Evolutionary conservation across 2,888 invertebrate species (phyloP).

Genomic region (Rotaria magnacalcarata): DNA sequence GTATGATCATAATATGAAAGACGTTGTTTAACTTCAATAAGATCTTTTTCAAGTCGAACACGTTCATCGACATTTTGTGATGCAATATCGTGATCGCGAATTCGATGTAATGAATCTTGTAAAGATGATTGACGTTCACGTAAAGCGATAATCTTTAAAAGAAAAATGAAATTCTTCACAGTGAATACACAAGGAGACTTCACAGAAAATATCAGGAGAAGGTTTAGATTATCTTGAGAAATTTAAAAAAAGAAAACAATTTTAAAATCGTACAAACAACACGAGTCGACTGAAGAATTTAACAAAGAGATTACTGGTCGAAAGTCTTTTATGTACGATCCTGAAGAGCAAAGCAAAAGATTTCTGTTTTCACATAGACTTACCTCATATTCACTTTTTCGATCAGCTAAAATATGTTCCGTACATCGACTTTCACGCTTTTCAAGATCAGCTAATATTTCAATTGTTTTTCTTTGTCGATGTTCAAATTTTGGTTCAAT

Average conservation of each 20-base stretch:
- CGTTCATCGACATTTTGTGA: slow-evolving; percentile 3
- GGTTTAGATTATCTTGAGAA: no score
- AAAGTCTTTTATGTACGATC: no score
- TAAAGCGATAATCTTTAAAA: background rate
- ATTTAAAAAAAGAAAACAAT: no score
- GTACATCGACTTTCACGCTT: background rate
- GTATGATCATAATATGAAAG: background rate
- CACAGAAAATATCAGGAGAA: no score
- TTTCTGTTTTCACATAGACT: no score
- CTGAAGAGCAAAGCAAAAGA: no score
- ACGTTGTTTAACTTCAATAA: background rate
- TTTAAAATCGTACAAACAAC: no score
- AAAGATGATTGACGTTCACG: slow-evolving; percentile 8
- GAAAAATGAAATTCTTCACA: background rate
- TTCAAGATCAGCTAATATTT: slow-evolving; percentile 33
- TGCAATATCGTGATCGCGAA: slow-evolving; percentile 1
- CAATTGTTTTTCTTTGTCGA: slow-evolving; percentile 13
- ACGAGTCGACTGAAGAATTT: no score
- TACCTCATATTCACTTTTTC: slow-evolving; percentile 30
- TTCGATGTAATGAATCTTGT: slow-evolving; percentile 9
- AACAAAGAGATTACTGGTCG: no score
- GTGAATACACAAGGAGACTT: no score
- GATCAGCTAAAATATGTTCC: background rate
- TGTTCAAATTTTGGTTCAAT: slow-evolving; percentile 33
- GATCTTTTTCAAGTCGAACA: slow-evolving; percentile 2